Evolutionary conservation across 1,140 invertebrate genomes (phyloP).

Genomic region (Streblospio benedicti): DNA sequence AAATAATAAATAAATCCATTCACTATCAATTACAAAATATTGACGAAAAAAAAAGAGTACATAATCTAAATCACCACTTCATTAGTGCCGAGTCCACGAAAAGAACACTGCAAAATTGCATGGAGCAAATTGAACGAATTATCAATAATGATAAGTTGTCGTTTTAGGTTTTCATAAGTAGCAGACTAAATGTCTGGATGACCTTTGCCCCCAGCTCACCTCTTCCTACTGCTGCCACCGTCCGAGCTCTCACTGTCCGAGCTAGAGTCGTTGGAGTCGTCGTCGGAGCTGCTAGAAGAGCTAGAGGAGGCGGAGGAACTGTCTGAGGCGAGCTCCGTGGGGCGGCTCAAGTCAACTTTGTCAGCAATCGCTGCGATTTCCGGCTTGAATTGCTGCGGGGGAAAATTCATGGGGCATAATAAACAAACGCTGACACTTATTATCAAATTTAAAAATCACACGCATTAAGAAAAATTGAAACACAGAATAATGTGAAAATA

Average conservation of each 20-base stretch:
- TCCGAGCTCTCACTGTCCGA: background rate
- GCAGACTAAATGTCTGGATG: no score
- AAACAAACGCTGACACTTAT: slow-evolving; percentile 80
- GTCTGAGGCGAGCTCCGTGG: slow-evolving; percentile 87
- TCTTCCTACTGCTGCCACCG: background rate
- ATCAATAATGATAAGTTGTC: background rate
- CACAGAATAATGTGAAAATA: no score
- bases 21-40: background rate
- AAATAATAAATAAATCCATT: no score
- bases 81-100: background rate
- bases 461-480: no score
- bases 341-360: slow-evolving; percentile 72
- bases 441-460: no score
- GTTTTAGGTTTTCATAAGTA: no score
- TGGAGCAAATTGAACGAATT: background rate
- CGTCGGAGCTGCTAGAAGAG: slow-evolving; percentile 58
- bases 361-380: slow-evolving; percentile 76
- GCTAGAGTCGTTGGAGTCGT: slow-evolving; percentile 26
- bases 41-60: background rate
- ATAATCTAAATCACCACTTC: background rate
- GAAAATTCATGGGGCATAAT: slow-evolving; percentile 55
- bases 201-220: no score
- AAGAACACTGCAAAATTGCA: background rate
- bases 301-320: slow-evolving; percentile 83
- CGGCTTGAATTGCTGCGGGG: slow-evolving; percentile 55